These are phyloP conservation scores for Cantharis nigra DNA, from an alignment of 2,888 invertebrate species.

Conservation along the genomic window DNA sequence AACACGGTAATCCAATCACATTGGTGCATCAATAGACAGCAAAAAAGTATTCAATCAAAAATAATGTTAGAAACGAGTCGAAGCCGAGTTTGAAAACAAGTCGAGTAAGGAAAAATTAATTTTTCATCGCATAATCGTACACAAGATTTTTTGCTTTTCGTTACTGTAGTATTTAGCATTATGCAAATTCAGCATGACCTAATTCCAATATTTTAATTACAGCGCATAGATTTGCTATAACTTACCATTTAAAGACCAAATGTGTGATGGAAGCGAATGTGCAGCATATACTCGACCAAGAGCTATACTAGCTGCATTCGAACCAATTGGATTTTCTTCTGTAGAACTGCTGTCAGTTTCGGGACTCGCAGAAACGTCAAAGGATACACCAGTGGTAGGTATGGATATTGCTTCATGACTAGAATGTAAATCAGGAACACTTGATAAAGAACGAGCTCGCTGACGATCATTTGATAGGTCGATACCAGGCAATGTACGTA, in stretches of 20 bases:
- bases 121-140: too few species aligned
- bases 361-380: slow-evolving; percentile 67
- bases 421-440: slow-evolving; percentile 74
- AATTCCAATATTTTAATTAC: too few species aligned
- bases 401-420: slow-evolving; percentile 64
- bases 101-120: too few species aligned
- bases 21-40: too few species aligned
- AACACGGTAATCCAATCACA: too few species aligned
- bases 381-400: slow-evolving; percentile 65
- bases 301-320: slow-evolving; percentile 59
- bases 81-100: too few species aligned
- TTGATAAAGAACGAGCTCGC: slow-evolving; percentile 80
- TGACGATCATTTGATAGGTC: slow-evolving; percentile 78
- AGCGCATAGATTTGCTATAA: slow-evolving; percentile 24
- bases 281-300: slow-evolving; percentile 83
- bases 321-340: slow-evolving; percentile 63
- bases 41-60: too few species aligned
- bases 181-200: too few species aligned
- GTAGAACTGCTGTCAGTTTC: slow-evolving; percentile 71
- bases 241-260: slow-evolving; percentile 91
- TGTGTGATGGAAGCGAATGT: slow-evolving; percentile 88
- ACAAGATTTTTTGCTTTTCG: too few species aligned
- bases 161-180: too few species aligned
- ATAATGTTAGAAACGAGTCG: too few species aligned
- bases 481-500: slow-evolving; percentile 73